Evolutionary conservation across 2,888 invertebrate species (phyloP).

Genomic region (Lottia gigantea): DNA sequence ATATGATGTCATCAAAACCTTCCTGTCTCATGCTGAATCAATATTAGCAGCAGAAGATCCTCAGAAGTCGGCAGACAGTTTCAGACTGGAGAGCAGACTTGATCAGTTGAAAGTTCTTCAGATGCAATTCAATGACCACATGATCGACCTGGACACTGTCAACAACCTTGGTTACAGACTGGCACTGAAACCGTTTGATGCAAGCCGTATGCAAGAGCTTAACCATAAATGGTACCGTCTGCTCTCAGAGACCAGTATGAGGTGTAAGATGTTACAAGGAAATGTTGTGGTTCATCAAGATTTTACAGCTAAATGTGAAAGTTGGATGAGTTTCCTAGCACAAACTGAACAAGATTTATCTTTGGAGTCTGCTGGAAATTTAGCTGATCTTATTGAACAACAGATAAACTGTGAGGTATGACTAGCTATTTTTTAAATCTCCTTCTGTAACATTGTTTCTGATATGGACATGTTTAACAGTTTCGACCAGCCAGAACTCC

Average conservation of each 20-base stretch:
- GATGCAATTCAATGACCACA: slow-evolving; percentile 52
- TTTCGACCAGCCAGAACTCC: background rate
- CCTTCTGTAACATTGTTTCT: too few relatives aligned
- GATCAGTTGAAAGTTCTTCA: slow-evolving; percentile 51
- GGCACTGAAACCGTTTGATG: slow-evolving; percentile 51
- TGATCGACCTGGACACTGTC: slow-evolving; percentile 52
- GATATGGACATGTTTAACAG: background rate
- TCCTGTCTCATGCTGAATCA: slow-evolving; percentile 49
- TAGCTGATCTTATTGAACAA: slow-evolving; percentile 57
- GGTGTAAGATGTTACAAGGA: slow-evolving; percentile 54
- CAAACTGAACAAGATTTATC: slow-evolving; percentile 61
- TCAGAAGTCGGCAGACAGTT: slow-evolving; percentile 49
- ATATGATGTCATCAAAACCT: slow-evolving; percentile 47
- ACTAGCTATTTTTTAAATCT: too few relatives aligned
- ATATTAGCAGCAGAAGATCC: slow-evolving; percentile 51
- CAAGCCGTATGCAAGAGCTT: slow-evolving; percentile 51
- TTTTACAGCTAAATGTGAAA: slow-evolving; percentile 62
- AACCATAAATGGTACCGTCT: slow-evolving; percentile 60
- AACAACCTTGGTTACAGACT: slow-evolving; percentile 62
- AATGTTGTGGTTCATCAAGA: slow-evolving; percentile 59
- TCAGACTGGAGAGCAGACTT: slow-evolving; percentile 41
- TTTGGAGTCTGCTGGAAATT: slow-evolving; percentile 55
- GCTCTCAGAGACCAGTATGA: slow-evolving; percentile 46
- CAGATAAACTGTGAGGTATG: slow-evolving; percentile 59
- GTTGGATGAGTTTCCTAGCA: slow-evolving; percentile 64